Base-by-base conservation (phyloP, 2,888 invertebrate species). In the Mystacides longicornis region DNA sequence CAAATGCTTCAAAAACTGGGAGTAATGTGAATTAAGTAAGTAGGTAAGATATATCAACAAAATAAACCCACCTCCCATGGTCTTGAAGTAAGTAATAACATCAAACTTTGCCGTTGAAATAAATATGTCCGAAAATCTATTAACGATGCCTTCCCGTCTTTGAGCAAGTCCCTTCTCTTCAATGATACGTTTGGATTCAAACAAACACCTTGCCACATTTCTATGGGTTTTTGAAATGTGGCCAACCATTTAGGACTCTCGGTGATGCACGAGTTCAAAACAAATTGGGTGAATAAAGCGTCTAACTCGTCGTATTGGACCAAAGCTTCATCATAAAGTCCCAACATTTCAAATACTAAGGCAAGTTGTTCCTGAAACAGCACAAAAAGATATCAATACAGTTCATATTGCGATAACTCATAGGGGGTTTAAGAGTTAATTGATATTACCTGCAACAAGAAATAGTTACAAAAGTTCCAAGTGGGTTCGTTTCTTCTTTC, bases 241-340 rank as follows among this genome's bases (percentile, higher is more conserved):
- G 80, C 80, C 62, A 96, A 74, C 95, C 95, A 96, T 56, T 82
- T 81, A 54, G 92, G 89, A 66, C 86, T 85, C 66, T 91, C 93
- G 59, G 91, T 88, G 62, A 89, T 82, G 66, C 89, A 88, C n/a
- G 93, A 90, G 74, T 95, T 95, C 63, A 93, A 85, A 54, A 97
- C 87, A 74, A 95, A 96, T 75, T 97, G 96, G 1, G 95, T 93
- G 71, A 97, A 95, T 63, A 97, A 81, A 50, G 95, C 96, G 75
- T 97, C 96, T 66, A 98, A 77, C 74, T 97, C 97, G 69, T 97
- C 97, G 70, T 96, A 98, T 68, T 97, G 97, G 54, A 97, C 90
- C 63, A 97, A 75, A 14, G 96, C 93, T 74, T 97, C 96, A 63
- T 95, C 93, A 67, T 90, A 87, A 61, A 97, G 78, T 55, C 93